Evolutionary conservation across 2,888 invertebrate genomes (phyloP).

Genomic region (Drosophila paramelanica): DNA sequence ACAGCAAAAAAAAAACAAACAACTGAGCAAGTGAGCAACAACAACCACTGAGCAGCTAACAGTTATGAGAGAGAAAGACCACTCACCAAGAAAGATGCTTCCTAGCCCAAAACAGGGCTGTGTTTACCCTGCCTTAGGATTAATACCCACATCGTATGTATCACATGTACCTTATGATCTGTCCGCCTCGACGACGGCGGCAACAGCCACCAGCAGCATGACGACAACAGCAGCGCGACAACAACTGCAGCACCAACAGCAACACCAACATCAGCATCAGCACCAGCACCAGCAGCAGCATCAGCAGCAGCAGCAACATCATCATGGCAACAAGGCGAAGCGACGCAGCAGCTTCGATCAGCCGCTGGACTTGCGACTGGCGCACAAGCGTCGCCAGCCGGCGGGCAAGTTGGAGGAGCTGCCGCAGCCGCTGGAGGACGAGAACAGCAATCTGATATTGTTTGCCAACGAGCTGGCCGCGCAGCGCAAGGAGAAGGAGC

Average conservation of each 20-base stretch:
- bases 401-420: conserved; percentile 10
- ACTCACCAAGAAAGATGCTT: conserved; percentile 95
- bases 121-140: conserved; percentile 89
- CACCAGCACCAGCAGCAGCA: conserved; percentile 54
- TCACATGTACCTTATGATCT: conserved; percentile 89
- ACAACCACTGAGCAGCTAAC: conserved; percentile 40
- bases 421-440: conserved; percentile 88
- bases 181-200: conserved; percentile 83
- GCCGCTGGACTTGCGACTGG: conserved; percentile 94
- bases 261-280: conserved; percentile 31
- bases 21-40: neutral
- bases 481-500: conserved; percentile 72
- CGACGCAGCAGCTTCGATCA: conserved; percentile 87
- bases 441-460: conserved; percentile 92
- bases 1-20: neutral
- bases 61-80: conserved; percentile 96
- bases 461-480: conserved; percentile 60
- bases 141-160: conserved; percentile 86
- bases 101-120: conserved; percentile 91
- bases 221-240: conserved; percentile 60
- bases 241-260: conserved; percentile 42
- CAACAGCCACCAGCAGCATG: conserved; percentile 86
- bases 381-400: conserved; percentile 89
- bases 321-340: conserved; percentile 66
- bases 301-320: conserved; percentile 55